Conservation (phyloP, 2,113 vertebrate species). For the Mohoua ochrocephala region DNA sequence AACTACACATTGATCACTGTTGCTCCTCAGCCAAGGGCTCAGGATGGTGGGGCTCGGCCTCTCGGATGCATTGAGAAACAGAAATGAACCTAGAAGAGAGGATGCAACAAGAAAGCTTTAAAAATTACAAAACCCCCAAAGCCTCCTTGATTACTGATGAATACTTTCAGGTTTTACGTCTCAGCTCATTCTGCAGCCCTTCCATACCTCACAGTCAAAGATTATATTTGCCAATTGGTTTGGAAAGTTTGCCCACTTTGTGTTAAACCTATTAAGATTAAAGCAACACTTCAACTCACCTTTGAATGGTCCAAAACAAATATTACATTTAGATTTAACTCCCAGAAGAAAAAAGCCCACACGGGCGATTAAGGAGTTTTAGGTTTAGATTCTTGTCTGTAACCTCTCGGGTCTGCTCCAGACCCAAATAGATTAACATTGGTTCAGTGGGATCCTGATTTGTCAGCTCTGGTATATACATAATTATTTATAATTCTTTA, state of each 20-base stretch:
- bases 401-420: not conserved
- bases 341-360: not conserved
- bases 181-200: not conserved
- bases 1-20: conserved; percentile 78
- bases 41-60: conserved; percentile 81
- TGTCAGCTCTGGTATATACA: not conserved
- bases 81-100: conserved; percentile 81
- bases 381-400: not conserved
- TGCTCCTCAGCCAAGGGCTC: conserved; percentile 89
- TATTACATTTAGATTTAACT: not conserved
- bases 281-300: not conserved
- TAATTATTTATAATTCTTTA: not conserved
- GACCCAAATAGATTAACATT: not conserved
- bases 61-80: conserved; percentile 83
- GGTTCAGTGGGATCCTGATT: not conserved
- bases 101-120: not conserved
- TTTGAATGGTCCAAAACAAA: not conserved
- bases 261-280: not conserved
- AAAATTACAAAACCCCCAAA: not conserved
- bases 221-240: not conserved
- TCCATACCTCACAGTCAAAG: not conserved
- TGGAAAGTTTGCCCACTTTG: not conserved
- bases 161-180: not conserved
- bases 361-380: not conserved
- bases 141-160: not conserved